A percentile compares a stretch with the other conserved stretches of the same genome.
These are phyloP conservation scores for Oriolus oriolus DNA, from an alignment of 2,113 vertebrate genomes.

Conservation along the genomic window DNA sequence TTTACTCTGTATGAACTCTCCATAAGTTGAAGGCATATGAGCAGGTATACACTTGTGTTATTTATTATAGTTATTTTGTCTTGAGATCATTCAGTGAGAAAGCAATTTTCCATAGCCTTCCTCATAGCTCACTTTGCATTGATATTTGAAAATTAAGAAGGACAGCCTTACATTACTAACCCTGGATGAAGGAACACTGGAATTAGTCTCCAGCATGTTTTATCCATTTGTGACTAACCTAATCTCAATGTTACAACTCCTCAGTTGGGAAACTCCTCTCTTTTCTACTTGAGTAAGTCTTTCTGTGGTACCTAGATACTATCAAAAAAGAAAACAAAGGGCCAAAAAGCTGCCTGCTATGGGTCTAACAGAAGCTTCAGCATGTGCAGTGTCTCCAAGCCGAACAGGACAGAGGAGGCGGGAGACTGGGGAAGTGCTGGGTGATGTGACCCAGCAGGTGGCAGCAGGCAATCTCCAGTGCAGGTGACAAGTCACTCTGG, in stretches of 20 bases:
- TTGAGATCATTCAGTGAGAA: not conserved
- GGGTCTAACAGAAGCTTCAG: not conserved
- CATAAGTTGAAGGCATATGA: rapidly evolving
- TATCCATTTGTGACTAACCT: not conserved
- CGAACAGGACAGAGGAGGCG: not conserved
- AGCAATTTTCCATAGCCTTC: not conserved
- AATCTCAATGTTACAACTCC: not conserved
- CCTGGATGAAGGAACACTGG: not conserved
- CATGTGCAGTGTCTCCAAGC: not conserved
- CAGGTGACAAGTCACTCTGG: not conserved
- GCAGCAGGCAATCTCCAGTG: slow-evolving; percentile 1
- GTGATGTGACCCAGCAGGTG: slow-evolving; percentile 13
- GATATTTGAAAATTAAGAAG: not conserved
- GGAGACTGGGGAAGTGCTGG: not conserved
- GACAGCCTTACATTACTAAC: not conserved
- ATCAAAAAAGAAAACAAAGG: not conserved
- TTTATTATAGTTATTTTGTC: not conserved
- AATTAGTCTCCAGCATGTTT: not conserved
- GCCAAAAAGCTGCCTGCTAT: not conserved
- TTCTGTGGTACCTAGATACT: not conserved
- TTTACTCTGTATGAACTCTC: not conserved
- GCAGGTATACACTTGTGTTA: not conserved
- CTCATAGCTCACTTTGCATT: not conserved
- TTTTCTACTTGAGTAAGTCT: not conserved
- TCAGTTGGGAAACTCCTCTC: not conserved